These are phyloP conservation scores for Tribolium madens DNA, from an alignment of 1,140 invertebrate genomes.

Conservation along the genomic window DNA sequence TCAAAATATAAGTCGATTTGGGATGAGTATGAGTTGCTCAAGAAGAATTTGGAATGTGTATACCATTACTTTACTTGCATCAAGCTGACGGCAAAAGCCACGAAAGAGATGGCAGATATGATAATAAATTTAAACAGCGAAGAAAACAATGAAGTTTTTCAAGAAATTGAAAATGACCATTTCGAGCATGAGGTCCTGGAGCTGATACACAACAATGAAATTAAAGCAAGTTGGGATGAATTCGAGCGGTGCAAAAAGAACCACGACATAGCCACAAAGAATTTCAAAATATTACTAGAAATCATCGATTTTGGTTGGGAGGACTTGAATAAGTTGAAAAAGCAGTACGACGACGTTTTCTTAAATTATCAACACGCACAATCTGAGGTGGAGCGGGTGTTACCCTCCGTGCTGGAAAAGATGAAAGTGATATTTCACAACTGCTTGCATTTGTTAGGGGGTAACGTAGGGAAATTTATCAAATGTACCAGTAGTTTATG, in stretches of 20 bases:
- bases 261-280: constrained; percentile 59
- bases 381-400: constrained; percentile 53
- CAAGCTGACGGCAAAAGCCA: constrained; percentile 44
- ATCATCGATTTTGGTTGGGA: constrained; percentile 56
- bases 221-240: constrained; percentile 52
- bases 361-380: constrained; percentile 58
- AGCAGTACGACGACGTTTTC: constrained; percentile 60
- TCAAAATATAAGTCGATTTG: constrained; percentile 33
- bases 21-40: constrained; percentile 49
- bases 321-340: constrained; percentile 57
- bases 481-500: background rate
- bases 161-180: constrained; percentile 54
- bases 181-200: constrained; percentile 40
- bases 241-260: constrained; percentile 56
- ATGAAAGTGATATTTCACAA: constrained; percentile 53
- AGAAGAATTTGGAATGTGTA: background rate
- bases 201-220: constrained; percentile 37
- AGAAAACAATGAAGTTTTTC: constrained; percentile 40
- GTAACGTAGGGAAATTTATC: background rate
- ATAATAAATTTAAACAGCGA: constrained; percentile 49
- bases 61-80: constrained; percentile 11
- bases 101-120: constrained; percentile 46
- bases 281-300: constrained; percentile 61
- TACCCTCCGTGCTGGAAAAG: constrained; percentile 52
- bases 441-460: constrained; percentile 50